These are phyloP conservation scores for Pristionchus exspectatus DNA, from an alignment of 2,888 invertebrate genomes.

Conservation along the genomic window DNA sequence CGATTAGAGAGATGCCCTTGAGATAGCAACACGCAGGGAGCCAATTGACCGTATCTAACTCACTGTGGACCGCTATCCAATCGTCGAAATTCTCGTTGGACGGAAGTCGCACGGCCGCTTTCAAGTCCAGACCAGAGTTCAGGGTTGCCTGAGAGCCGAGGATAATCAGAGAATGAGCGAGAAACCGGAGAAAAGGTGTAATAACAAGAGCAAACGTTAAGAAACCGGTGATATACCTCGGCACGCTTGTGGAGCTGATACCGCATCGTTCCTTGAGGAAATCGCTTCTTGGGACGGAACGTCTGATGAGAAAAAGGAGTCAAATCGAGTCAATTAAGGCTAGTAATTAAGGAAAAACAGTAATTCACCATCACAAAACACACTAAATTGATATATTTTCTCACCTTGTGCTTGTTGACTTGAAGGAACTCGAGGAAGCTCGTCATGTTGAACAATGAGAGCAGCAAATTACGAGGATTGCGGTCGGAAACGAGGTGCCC, in stretches of 20 bases:
- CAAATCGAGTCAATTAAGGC: neutral
- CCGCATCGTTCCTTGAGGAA: conserved; percentile 90
- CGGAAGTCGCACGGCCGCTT: conserved; percentile 88
- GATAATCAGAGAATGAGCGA: neutral
- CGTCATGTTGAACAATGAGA: conserved; percentile 60
- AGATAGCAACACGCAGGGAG: conserved; percentile 9
- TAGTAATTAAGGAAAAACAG: neutral
- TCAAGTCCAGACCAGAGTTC: conserved; percentile 91
- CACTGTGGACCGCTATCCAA: conserved; percentile 94
- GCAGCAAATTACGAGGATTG: conserved; percentile 15
- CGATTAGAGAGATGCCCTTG: conserved; percentile 41
- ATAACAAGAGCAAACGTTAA: neutral
- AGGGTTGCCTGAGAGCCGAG: conserved; percentile 86
- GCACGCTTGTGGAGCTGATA: conserved; percentile 93
- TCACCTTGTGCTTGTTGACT: conserved; percentile 78
- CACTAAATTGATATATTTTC: neutral
- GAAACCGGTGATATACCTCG: conserved; percentile 77
- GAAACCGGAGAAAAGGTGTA: neutral
- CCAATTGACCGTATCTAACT: conserved; percentile 56
- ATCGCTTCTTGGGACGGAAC: conserved; percentile 91
- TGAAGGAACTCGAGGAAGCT: conserved; percentile 78
- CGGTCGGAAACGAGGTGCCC: conserved; percentile 23
- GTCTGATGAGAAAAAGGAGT: conserved; percentile 83
- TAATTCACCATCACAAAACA: neutral
- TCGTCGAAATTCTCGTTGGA: conserved; percentile 89